These are phyloP conservation scores for Corvus cornix DNA, from an alignment of 2,113 vertebrate genomes.

Conservation along the genomic window DNA sequence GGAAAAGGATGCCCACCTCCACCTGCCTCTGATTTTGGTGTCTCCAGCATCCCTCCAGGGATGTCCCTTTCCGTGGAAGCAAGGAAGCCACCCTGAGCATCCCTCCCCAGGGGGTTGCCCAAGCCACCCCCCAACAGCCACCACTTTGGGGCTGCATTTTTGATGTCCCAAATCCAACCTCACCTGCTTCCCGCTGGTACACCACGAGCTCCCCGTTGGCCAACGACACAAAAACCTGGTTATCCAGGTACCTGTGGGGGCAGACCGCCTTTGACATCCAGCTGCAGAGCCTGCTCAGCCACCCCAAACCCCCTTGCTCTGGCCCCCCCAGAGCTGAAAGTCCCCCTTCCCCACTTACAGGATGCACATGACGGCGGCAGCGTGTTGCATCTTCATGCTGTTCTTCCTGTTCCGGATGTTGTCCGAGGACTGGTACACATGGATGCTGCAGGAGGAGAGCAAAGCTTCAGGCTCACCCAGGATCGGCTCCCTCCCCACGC, in stretches of 20 bases:
- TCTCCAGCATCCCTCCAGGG: background rate
- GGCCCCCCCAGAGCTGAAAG: rapidly evolving
- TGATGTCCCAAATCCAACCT: rapidly evolving
- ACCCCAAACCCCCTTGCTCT: background rate
- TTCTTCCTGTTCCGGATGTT: conserved; percentile 98
- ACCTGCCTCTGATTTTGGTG: background rate
- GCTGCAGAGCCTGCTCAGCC: background rate
- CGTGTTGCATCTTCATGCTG: conserved; percentile 98
- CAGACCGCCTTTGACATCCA: background rate
- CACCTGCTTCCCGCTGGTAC: conserved; percentile 96
- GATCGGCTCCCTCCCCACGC: rapidly evolving
- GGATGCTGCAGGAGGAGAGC: conserved; percentile 79
- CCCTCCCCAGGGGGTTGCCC: background rate
- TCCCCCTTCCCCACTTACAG: conserved; percentile 75
- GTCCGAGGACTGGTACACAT: conserved; percentile 97
- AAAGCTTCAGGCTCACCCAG: background rate
- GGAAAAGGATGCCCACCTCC: background rate
- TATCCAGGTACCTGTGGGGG: conserved; percentile 87
- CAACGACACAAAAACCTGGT: conserved; percentile 96
- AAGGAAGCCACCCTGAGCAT: background rate
- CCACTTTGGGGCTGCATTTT: background rate
- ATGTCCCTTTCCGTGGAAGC: background rate
- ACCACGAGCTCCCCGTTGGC: conserved; percentile 92
- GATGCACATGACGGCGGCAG: conserved; percentile 89
- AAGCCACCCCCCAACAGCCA: background rate